phyloP scores from a whole-genome alignment of 1,140 invertebrate genomes.

The Apolygus lucorum region DNA sequence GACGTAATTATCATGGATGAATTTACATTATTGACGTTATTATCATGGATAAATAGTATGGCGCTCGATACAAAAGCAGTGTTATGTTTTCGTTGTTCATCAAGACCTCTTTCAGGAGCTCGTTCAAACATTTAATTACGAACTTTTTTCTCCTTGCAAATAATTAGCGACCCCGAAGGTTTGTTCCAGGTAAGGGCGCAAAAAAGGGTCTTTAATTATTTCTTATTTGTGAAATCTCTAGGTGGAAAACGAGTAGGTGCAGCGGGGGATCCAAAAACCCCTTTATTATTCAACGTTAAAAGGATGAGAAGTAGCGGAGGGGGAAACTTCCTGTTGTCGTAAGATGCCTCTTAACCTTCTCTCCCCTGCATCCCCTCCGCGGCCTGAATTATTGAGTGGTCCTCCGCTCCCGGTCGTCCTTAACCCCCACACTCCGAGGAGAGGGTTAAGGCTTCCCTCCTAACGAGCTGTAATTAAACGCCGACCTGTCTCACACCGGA shows the following conservation, averaged over 20 bases:
- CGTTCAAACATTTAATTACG: too few relatives aligned
- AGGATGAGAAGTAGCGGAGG: background rate
- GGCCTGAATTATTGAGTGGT: background rate
- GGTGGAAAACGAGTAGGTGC: background rate
- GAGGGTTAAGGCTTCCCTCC: background rate
- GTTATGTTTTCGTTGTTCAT: too few relatives aligned
- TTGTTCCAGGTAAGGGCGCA: background rate
- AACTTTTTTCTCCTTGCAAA: too few relatives aligned
- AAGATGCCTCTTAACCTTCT: background rate
- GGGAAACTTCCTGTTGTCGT: conserved; percentile 2
- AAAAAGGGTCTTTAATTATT: conserved; percentile 10
- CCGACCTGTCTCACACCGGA: conserved; percentile 22
- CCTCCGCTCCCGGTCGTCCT: background rate
- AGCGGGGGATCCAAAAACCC: background rate
- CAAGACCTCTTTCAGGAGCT: too few relatives aligned
- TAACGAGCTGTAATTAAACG: conserved; percentile 23
- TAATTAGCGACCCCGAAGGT: background rate
- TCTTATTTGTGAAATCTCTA: conserved; percentile 8
- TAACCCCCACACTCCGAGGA: background rate
- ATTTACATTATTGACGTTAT: too few relatives aligned
- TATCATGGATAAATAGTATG: too few relatives aligned
- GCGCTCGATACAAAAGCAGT: too few relatives aligned
- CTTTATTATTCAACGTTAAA: conserved; percentile 15
- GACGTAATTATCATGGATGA: too few relatives aligned
- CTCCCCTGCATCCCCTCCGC: background rate